Evolutionary conservation across 64 coral and sea anemone species (phyloP).

Genomic region (Cladopsammia gracilis): DNA sequence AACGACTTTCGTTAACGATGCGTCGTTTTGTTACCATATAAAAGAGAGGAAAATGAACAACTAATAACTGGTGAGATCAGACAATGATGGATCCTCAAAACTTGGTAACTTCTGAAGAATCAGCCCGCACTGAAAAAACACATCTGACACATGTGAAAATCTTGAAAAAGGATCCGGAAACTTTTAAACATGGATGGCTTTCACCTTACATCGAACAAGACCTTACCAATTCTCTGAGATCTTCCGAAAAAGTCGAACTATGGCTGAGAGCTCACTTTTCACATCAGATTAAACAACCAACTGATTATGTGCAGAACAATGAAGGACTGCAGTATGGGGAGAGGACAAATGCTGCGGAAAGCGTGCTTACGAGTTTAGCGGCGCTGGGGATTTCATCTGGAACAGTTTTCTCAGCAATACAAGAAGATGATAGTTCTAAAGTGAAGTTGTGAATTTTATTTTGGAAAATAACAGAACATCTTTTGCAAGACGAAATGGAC

Average conservation of each 20-base stretch:
- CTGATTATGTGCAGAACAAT: neutral
- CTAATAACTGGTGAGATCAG: neutral
- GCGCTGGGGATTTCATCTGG: constrained; percentile 12
- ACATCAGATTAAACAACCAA: neutral
- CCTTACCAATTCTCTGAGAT: constrained; percentile 4
- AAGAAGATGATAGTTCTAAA: neutral
- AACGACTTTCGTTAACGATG: no score
- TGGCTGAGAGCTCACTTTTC: constrained; percentile 52
- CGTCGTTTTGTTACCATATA: no score
- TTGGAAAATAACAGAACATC: neutral
- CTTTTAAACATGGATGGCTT: constrained; percentile 1
- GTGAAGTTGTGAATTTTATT: neutral
- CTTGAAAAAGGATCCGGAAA: neutral
- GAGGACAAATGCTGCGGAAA: neutral
- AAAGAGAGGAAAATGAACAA: no score
- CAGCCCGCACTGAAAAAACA: neutral
- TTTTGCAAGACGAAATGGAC: neutral
- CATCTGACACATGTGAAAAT: neutral
- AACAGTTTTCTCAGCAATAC: neutral
- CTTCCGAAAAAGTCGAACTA: constrained; percentile 36
- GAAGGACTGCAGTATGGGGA: constrained; percentile 1
- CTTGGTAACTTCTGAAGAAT: neutral
- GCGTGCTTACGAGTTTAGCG: constrained; percentile 31
- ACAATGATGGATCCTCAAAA: neutral
- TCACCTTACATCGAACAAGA: constrained; percentile 31